These are phyloP conservation scores for Carcharodon carcharias DNA, from an alignment of 2,797 vertebrate genomes.

Conservation along the genomic window DNA sequence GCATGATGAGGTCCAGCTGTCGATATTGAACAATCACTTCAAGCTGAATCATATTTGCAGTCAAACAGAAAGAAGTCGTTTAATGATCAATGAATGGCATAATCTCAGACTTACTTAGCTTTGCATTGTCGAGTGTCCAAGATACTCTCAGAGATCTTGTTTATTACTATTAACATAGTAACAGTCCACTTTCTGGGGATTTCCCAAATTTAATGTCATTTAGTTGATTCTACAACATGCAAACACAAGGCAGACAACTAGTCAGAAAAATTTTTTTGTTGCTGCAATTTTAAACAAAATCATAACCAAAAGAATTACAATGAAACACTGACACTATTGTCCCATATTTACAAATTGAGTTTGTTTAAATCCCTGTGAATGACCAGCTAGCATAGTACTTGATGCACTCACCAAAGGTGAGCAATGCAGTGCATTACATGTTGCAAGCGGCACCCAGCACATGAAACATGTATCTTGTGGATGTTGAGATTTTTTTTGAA, in stretches of 20 bases:
- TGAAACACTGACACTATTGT: no score
- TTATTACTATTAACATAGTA: neutral
- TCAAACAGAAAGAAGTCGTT: constrained; percentile 3
- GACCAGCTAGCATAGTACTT: no score
- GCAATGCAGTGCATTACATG: no score
- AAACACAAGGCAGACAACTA: neutral
- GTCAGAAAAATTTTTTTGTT: no score
- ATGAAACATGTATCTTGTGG: no score
- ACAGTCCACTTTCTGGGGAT: neutral
- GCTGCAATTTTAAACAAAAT: no score
- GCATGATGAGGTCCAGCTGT: constrained; percentile 43
- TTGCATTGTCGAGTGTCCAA: neutral
- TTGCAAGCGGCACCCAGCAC: no score
- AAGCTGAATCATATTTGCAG: constrained; percentile 36
- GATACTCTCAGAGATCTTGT: neutral
- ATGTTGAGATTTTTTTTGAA: no score
- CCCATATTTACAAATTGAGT: no score
- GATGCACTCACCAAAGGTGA: no score
- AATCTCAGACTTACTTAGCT: neutral
- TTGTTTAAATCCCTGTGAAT: no score
- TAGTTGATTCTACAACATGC: neutral
- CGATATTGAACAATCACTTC: constrained; percentile 44
- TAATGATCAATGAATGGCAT: neutral
- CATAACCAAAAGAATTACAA: no score
- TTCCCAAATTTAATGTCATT: neutral